A percentile compares a stretch with the other conserved stretches of the same genome.
phyloP scores from a whole-genome alignment of 1,140 invertebrate species.

The Drosophila sturtevanti region DNA sequence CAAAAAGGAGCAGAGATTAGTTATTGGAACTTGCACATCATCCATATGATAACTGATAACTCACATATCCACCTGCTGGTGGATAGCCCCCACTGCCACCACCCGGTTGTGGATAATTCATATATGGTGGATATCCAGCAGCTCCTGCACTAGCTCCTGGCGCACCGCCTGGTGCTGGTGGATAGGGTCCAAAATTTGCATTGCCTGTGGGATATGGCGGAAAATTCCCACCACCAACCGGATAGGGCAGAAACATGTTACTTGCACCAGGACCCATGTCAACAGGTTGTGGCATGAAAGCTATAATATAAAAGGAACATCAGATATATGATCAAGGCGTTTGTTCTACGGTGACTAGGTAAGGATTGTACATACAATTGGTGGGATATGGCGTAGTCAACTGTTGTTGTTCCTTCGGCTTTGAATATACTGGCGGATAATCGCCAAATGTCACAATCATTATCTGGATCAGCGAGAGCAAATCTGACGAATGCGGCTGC shows the following conservation, averaged over 20 bases:
- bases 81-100: conserved; percentile 78
- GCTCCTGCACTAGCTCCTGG: conserved; percentile 26
- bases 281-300: conserved; percentile 63
- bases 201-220: conserved; percentile 67
- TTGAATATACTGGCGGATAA: conserved; percentile 95
- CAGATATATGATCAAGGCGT: not conserved
- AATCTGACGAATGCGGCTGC: conserved; percentile 92
- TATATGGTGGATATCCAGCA: conserved; percentile 82
- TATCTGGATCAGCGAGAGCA: conserved; percentile 93
- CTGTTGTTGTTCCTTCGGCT: conserved; percentile 84
- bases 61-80: conserved; percentile 79
- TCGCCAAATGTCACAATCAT: conserved; percentile 97
- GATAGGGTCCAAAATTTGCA: conserved; percentile 67
- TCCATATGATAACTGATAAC: not conserved
- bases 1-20: not conserved
- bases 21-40: not conserved
- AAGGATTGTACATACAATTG: conserved; percentile 39
- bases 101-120: conserved; percentile 83
- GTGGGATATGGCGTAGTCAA: conserved; percentile 61
- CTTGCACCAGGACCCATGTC: conserved; percentile 34
- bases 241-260: conserved; percentile 68
- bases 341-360: too few species aligned
- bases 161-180: conserved; percentile 34
- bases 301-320: conserved; percentile 27
- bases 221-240: conserved; percentile 58